Evolutionary conservation across 2,888 invertebrate species (phyloP), one percentile per base, ranked within the genome.

Genomic region (Galerucella nymphaeae): DNA sequence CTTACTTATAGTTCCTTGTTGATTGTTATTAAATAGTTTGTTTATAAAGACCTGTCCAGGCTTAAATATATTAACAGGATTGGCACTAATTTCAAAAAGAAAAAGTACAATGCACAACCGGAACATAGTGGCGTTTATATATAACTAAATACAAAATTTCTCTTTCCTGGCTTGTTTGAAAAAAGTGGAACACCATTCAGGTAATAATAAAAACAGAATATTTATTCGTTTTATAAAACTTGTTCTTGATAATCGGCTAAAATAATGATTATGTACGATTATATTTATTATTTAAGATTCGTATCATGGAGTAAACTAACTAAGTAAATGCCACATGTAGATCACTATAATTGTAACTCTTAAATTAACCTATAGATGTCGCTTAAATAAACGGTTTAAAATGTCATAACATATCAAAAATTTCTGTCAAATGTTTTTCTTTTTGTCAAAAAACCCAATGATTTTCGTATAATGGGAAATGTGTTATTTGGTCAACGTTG

Each of bases 1-100:
- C 81, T 90, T 85, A 72, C 82, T 85, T 4, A 84, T 82, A n/a
- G 80, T 80, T 30, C 76, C 77, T 30, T 75, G 73, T 11, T 78
- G 5, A 11, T 11, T 77, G 10, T 58, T 59, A 23, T 72, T 70
- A 59, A 77, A 76, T 50, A 77, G 10, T 71, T 76, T 78, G 53
- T 71, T n/a, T n/a, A n/a, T 74, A 16, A 66, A n/a, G 14, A 58
- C n/a, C 11, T 61, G 61, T 1, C 63, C 8, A 5, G 73, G 64
- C 5, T 67, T 74, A 2, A 53, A 20, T 53, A 69, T 55, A 6
- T 69, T 61, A 30, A 55, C 48, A 18, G 61, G 41, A 42, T 13
- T 41, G 6, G 18, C 61, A 18, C 61, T 23, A 42, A 62, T 20
- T 53, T 53, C 18, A 20, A 66, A 8, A 65, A 45, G 55, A 38